A percentile compares a stretch with the other conserved stretches of the same genome.
These are phyloP conservation scores for Aradophagus sp. DNA, from an alignment of 1,140 invertebrate genomes.

Conservation along the genomic window DNA sequence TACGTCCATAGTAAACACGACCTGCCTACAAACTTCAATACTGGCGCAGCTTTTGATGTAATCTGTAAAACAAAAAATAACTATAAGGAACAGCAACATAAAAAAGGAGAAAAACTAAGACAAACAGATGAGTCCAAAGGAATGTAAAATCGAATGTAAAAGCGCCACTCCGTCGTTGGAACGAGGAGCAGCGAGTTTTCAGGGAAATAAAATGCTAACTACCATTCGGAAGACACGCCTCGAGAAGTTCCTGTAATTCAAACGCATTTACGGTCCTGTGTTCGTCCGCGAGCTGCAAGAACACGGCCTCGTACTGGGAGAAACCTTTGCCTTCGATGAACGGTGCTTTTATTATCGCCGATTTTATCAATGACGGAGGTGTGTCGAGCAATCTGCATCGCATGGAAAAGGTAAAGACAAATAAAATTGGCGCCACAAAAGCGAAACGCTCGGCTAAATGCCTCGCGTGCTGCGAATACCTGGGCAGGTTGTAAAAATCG, in stretches of 20 bases:
- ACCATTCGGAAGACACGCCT: conserved; percentile 93
- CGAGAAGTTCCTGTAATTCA: conserved; percentile 92
- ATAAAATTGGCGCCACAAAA: too few species aligned
- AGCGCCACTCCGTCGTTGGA: too few species aligned
- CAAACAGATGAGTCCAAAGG: too few species aligned
- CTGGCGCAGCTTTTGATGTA: conserved; percentile 96
- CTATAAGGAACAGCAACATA: background rate
- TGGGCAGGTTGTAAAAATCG: conserved; percentile 18
- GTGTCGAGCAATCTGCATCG: conserved; percentile 82
- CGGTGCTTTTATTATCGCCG: conserved; percentile 83
- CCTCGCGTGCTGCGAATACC: background rate
- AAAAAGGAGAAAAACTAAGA: background rate
- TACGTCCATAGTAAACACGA: conserved; percentile 91
- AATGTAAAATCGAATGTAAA: too few species aligned
- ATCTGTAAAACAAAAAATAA: conserved; percentile 75
- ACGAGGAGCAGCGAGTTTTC: conserved; percentile 10
- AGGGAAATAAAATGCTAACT: conserved; percentile 30
- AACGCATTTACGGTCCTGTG: conserved; percentile 91
- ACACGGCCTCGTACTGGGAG: conserved; percentile 91
- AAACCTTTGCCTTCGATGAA: conserved; percentile 84
- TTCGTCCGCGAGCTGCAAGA: conserved; percentile 92
- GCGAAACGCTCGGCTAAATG: conserved; percentile 3
- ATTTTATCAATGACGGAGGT: conserved; percentile 82
- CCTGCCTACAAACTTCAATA: conserved; percentile 92
- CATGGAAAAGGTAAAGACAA: conserved; percentile 12